phyloP scores from a whole-genome alignment of 2,113 vertebrate genomes.

The Todiramphus saurophagus region DNA sequence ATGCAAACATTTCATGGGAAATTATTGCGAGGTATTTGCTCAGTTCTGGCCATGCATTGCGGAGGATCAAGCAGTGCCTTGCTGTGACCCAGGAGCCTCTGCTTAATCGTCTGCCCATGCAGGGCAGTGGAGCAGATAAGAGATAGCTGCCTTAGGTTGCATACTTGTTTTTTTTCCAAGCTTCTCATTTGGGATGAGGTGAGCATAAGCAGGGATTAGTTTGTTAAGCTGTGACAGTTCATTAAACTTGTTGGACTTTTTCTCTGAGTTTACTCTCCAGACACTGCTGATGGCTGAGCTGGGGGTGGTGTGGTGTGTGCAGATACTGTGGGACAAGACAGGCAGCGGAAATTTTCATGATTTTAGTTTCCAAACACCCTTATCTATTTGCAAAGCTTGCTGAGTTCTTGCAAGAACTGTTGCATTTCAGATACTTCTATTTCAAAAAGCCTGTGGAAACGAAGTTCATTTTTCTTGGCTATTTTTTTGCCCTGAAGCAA shows the following conservation, averaged over 20 bases:
- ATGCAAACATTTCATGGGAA: background rate
- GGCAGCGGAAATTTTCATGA: background rate
- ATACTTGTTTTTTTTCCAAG: background rate
- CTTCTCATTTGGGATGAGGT: constrained; percentile 39
- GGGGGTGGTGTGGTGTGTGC: background rate
- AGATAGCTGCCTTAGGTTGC: background rate
- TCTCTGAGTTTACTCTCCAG: background rate
- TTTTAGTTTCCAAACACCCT: background rate
- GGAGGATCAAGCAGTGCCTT: background rate
- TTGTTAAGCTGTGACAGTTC: constrained; percentile 55
- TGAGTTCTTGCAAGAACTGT: background rate
- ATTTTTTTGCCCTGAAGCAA: background rate
- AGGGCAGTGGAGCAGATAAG: background rate
- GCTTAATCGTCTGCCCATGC: background rate
- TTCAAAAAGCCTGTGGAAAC: background rate
- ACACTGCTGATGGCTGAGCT: background rate
- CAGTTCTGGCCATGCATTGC: background rate
- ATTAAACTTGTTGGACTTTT: constrained; percentile 47
- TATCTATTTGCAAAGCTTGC: background rate
- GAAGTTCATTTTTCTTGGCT: background rate
- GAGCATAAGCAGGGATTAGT: constrained; percentile 56
- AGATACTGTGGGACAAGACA: background rate
- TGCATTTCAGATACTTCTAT: constrained; percentile 2
- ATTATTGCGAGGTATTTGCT: background rate
- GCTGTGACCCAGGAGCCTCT: background rate